Conservation (phyloP, 2,888 invertebrate species). For the Euphydryas editha region DNA sequence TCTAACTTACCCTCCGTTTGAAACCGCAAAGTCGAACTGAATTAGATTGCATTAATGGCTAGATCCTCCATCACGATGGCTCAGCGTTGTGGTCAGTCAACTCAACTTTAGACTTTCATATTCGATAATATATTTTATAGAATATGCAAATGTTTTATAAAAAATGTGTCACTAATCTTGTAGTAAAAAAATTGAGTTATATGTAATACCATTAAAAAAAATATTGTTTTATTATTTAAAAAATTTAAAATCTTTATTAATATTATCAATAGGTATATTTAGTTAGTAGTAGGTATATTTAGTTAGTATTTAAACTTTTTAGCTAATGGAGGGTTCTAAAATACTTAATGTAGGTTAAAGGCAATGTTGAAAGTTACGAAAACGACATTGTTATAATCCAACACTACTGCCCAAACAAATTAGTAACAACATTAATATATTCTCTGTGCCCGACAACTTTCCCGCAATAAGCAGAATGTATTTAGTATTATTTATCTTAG, state of each 20-base stretch:
- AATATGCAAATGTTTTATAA: not conserved
- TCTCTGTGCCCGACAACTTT: slow-evolving; percentile 78
- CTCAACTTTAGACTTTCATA: slow-evolving; percentile 3
- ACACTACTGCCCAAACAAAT: slow-evolving; percentile 74
- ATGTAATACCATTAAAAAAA: too few relatives aligned
- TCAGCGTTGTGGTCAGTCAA: slow-evolving; percentile 20
- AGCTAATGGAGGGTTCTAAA: slow-evolving; percentile 24
- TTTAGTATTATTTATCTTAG: slow-evolving; percentile 84
- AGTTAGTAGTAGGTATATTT: not conserved
- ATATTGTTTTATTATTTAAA: not conserved
- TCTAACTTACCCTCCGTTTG: slow-evolving; percentile 47
- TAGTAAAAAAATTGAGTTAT: too few relatives aligned
- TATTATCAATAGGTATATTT: not conserved
- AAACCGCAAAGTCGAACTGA: slow-evolving; percentile 47
- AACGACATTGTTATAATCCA: slow-evolving; percentile 71
- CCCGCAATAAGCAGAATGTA: slow-evolving; percentile 82
- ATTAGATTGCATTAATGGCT: slow-evolving; percentile 49
- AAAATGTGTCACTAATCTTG: not conserved
- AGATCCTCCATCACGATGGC: slow-evolving; percentile 41
- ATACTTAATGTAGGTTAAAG: slow-evolving; percentile 56
- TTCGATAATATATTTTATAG: not conserved
- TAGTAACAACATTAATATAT: slow-evolving; percentile 82
- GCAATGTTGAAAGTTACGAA: slow-evolving; percentile 69
- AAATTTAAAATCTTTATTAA: too few relatives aligned
- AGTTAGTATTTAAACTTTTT: slow-evolving; percentile 8